Conservation (phyloP, 2,797 vertebrate species). For the Alosa sapidissima region DNA sequence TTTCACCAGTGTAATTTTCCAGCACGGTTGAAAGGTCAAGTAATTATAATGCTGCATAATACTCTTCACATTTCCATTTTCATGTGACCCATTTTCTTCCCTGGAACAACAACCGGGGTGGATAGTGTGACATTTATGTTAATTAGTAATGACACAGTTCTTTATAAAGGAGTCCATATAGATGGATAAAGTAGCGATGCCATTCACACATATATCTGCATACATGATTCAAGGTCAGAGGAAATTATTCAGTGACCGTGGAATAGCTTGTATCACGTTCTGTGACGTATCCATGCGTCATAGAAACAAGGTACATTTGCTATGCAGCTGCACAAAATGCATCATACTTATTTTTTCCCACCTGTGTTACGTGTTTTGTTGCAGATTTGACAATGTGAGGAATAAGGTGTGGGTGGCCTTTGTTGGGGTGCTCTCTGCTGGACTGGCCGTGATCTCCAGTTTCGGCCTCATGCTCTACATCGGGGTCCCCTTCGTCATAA, state of each 20-base stretch:
- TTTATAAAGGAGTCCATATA: neutral
- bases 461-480: slow-evolving; percentile 79
- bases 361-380: slow-evolving; percentile 43
- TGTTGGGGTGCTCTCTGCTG: slow-evolving; percentile 74
- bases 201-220: neutral
- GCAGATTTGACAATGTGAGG: slow-evolving; percentile 74
- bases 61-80: neutral
- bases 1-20: neutral
- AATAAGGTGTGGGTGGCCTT: slow-evolving; percentile 79
- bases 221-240: neutral
- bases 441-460: slow-evolving; percentile 77
- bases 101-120: neutral
- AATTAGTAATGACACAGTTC: neutral
- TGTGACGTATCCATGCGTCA: neutral
- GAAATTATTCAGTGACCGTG: neutral
- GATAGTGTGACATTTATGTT: neutral
- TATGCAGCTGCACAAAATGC: neutral
- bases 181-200: neutral
- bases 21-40: neutral
- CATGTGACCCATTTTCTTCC: neutral
- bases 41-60: neutral
- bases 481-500: slow-evolving; percentile 77
- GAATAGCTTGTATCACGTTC: slow-evolving; percentile 33
- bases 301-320: neutral
- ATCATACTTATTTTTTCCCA: too few species aligned